Evolutionary conservation across 2,113 vertebrate genomes (phyloP).

Genomic region (Elgaria multicarinata): DNA sequence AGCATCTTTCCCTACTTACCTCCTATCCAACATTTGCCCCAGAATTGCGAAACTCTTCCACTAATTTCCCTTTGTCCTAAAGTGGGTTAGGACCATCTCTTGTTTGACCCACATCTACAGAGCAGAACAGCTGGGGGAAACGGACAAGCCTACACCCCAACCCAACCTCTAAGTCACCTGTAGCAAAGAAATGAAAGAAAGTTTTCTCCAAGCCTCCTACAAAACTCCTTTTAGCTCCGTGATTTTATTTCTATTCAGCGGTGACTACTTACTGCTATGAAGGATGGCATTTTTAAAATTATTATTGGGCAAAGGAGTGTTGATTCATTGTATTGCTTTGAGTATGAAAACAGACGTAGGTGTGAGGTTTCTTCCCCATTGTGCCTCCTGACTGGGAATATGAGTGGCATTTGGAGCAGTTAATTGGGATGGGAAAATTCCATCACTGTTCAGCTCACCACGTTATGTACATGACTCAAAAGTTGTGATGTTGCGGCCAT

Average conservation of each 20-base stretch:
- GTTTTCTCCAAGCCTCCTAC: neutral
- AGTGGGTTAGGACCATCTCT: neutral
- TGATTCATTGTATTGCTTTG: neutral
- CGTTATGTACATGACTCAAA: neutral
- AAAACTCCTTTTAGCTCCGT: too few relatives aligned
- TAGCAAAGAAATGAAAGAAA: neutral
- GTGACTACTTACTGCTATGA: neutral
- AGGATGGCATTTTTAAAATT: neutral
- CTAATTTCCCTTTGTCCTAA: neutral
- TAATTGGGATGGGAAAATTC: slow-evolving; percentile 17
- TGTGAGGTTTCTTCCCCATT: neutral
- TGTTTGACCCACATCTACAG: neutral
- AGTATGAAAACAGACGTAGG: neutral
- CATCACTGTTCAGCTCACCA: neutral
- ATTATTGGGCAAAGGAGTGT: too few relatives aligned
- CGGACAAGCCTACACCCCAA: neutral
- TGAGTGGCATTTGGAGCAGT: neutral
- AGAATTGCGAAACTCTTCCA: neutral
- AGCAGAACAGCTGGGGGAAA: neutral
- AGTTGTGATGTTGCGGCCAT: neutral
- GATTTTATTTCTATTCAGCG: too few relatives aligned
- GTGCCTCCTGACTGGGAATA: neutral
- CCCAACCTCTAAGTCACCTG: neutral
- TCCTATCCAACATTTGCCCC: neutral
- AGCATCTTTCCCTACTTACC: neutral